phyloP scores from a whole-genome alignment of 2,888 invertebrate genomes.

The Leptogaster cylindrica region DNA sequence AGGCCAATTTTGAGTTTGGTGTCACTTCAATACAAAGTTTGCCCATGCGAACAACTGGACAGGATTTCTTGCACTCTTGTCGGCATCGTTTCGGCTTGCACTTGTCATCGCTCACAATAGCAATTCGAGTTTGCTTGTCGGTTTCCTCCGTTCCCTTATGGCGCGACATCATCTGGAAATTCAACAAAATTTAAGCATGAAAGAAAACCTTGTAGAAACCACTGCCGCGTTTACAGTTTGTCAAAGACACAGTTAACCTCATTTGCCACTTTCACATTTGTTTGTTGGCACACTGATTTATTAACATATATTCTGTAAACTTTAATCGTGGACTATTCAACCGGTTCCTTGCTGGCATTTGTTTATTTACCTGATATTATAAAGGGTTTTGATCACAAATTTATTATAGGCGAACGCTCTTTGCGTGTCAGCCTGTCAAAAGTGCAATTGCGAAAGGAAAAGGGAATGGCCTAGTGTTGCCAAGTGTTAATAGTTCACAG shows the following conservation, averaged over 20 bases:
- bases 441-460: neutral
- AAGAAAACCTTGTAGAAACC: too few species aligned
- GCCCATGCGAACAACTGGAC: constrained; percentile 99
- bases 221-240: constrained; percentile 35
- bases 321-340: too few species aligned
- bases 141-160: constrained; percentile 81
- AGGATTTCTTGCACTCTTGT: constrained; percentile 98
- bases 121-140: constrained; percentile 95
- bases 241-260: constrained; percentile 1
- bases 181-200: neutral
- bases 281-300: too few species aligned
- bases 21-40: constrained; percentile 98
- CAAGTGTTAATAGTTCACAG: constrained; percentile 40
- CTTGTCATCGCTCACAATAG: constrained; percentile 96
- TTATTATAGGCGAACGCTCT: constrained; percentile 55
- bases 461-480: too few species aligned
- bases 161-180: constrained; percentile 67
- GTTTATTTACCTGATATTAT: constrained; percentile 17
- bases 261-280: too few species aligned
- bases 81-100: constrained; percentile 99
- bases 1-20: constrained; percentile 93
- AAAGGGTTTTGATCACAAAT: constrained; percentile 6
- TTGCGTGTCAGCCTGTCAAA: constrained; percentile 58
- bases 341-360: too few species aligned
- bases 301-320: too few species aligned